Base-by-base conservation (phyloP, 1,140 invertebrate genomes). In the Andricus grossulariae region DNA sequence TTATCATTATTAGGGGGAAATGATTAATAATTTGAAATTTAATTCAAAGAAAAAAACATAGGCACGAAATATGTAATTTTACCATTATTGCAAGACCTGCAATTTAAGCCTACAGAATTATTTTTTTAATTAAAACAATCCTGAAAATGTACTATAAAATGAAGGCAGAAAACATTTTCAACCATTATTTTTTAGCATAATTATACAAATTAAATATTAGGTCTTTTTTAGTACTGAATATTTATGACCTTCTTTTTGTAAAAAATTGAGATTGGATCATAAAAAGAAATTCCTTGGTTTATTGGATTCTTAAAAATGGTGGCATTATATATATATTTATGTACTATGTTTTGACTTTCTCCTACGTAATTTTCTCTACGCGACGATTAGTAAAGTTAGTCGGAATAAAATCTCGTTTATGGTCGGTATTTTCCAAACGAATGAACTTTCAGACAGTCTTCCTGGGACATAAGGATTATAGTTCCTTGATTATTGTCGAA, bases 381-480 rank as follows among this genome's bases (percentile, higher is more conserved):
- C n/a, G 60, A 66, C 60, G 32, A 66, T 66, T 39, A 66, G 32
- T 66, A n/a, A 66, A 66, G n/a, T 45, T 66, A 16, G 60, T 66
- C 60, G 60, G 8, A 66, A 66, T 66, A 66, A 66, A 66, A 32
- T 66, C 25, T 66, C 60, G 15, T 45, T 66, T 66, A 66, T 66
- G 60, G n/a, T 39, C n/a, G 60, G 60, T 32, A 39, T 66, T 32
- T 66, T 66, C 60, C 25, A 66, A 55, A 21, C 15, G 32, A 66
- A 12, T 66, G 32, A 21, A 66, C 60, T 66, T 66, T 66, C 25
- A 8, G 16, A n/a, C 32, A 39, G 60, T 39, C 25, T 66, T 66
- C 60, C 60, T 66, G 60, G 60, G n/a, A 39, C 32, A 39, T 32
- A 66, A 39, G 57, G 19, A 11, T 1, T 25, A 19, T 66, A 39